Base-by-base conservation (phyloP, 2,888 invertebrate genomes). In the Scaptomyza polygonia region DNA sequence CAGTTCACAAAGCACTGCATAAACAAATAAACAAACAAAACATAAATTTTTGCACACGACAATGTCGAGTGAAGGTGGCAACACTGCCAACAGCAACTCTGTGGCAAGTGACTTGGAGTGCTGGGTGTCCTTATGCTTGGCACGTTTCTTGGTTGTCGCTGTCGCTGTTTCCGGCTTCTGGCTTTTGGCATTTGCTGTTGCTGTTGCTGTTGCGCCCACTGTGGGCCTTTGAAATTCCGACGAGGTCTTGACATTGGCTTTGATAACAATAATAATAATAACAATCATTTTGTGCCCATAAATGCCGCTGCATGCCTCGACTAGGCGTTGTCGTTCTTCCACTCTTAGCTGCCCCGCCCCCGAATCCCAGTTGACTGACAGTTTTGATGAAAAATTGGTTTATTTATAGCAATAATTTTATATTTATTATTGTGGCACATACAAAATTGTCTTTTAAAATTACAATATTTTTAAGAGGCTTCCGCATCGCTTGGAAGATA, bases 21-120 rank as follows among this genome's bases (percentile, higher is more conserved):
- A 77, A 85, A 67, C 85, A 81, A 85, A 85, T 86, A 83, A 82
- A 78, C 84, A 83, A 83, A 83, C 81, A 83, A 80, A 76, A 80
- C 86, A 86, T 82, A 82, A 82, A 82, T 82, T 82, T 71, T 77
- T 77, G 57, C 61, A 66, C 65, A 66, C 69, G 44, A 62, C 56
- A 29, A 21, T 16, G 43, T 18, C 53, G 14, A 25, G 32, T 30
- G 9, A 55, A 34, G 49, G 53, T 62, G 62, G 78, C 44, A 51
- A 51, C 16, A 9, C 25, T 3, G n/a, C 45, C 27, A 3, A 16
- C 3, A 12, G 30, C 45, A 29, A 14, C 11, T 29, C 5, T 21
- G 21, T 6, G 12, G 4, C 5, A 25, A 25, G 52, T 12, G 39
- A 43, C 11, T 30, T 44, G 39, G 30, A 45, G 32, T 18, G 45